These are phyloP conservation scores for Phengaris arion DNA, from an alignment of 2,888 invertebrate genomes.

Conservation along the genomic window DNA sequence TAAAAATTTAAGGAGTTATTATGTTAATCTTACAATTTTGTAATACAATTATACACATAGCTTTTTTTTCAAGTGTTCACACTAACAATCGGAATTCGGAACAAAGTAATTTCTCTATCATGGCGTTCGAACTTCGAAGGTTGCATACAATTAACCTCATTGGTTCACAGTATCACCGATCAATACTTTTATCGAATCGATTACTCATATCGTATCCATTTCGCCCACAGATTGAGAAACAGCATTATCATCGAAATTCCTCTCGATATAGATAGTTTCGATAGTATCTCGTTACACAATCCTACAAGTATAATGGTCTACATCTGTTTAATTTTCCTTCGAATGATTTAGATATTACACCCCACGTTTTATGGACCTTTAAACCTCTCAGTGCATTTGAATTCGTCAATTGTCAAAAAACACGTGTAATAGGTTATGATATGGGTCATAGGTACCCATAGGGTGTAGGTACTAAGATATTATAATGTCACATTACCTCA, in stretches of 20 bases:
- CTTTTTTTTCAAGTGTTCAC: neutral
- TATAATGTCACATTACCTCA: neutral
- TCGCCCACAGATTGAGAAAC: slow-evolving; percentile 18
- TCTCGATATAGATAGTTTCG: neutral
- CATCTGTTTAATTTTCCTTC: neutral
- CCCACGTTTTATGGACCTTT: neutral
- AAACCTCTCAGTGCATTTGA: neutral
- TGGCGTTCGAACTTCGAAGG: slow-evolving; percentile 24
- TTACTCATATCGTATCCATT: slow-evolving; percentile 17
- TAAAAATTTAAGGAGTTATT: neutral
- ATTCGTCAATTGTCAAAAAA: too few relatives aligned
- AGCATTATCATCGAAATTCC: neutral
- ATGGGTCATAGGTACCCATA: too few relatives aligned
- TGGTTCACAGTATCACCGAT: neutral
- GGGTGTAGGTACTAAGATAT: neutral
- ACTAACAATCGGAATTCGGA: neutral
- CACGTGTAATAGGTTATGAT: neutral
- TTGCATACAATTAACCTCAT: slow-evolving; percentile 19
- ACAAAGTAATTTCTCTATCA: neutral
- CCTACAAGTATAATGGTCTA: neutral
- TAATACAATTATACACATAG: neutral
- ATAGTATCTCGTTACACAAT: neutral
- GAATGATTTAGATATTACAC: neutral
- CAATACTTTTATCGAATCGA: slow-evolving; percentile 21
- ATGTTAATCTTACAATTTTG: neutral